Conservation (phyloP, 2,797 vertebrate genomes). For the Scolopax rusticola region DNA sequence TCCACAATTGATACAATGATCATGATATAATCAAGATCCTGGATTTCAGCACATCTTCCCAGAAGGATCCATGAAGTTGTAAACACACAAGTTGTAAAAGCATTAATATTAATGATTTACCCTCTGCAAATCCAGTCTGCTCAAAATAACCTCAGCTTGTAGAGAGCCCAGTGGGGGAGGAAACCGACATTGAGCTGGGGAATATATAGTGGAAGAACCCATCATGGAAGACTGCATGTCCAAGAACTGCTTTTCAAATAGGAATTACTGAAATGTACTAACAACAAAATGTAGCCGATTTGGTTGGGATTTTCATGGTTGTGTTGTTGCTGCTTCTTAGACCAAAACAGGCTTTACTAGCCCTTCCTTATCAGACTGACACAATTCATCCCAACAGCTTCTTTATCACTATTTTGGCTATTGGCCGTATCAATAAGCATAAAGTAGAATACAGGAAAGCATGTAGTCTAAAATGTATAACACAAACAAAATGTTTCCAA, state of each 20-base stretch:
- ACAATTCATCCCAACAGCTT: accelerated
- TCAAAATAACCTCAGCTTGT: neutral
- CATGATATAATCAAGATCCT: neutral
- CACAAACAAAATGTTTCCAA: neutral
- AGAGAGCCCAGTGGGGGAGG: neutral
- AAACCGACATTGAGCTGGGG: neutral
- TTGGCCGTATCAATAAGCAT: neutral
- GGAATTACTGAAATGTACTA: neutral
- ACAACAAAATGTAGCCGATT: neutral
- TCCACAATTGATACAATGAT: neutral
- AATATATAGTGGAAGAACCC: neutral
- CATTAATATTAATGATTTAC: constrained; percentile 16
- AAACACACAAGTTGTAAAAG: neutral
- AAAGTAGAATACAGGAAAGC: neutral
- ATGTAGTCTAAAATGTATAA: neutral
- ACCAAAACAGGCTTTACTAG: neutral
- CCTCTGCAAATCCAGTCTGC: neutral
- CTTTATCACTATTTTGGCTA: neutral
- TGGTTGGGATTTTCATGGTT: neutral
- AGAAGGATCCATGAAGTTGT: neutral
- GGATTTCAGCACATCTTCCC: neutral
- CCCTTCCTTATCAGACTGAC: neutral
- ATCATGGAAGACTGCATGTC: neutral
- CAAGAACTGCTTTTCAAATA: neutral
- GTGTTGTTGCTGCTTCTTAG: neutral